phyloP scores from a whole-genome alignment of 2,888 invertebrate genomes.

The Caenorhabditis sp. region DNA sequence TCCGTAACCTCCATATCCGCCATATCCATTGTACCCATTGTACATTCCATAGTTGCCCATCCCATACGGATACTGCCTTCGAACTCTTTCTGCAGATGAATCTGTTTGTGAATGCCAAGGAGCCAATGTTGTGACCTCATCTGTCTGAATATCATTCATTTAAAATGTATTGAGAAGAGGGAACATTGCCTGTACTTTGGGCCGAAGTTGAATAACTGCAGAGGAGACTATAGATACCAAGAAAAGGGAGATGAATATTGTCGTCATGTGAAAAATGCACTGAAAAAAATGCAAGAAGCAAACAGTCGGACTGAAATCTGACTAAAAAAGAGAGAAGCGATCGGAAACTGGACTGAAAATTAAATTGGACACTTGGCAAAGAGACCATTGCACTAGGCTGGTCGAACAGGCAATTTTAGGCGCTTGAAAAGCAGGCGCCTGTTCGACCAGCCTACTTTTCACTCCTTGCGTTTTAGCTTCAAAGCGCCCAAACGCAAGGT shows the following conservation, averaged over 20 bases:
- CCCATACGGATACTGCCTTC: constrained; percentile 54
- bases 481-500: constrained; percentile 4
- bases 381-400: no score
- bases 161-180: no score
- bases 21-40: constrained; percentile 34
- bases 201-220: constrained; percentile 2
- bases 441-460: no score
- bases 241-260: not conserved
- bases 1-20: constrained; percentile 36
- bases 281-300: no score
- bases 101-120: constrained; percentile 25
- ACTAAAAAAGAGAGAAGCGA: no score
- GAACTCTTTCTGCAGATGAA: constrained; percentile 27
- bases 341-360: no score
- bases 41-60: constrained; percentile 19
- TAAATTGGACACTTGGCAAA: no score
- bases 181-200: no score
- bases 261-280: constrained; percentile 12
- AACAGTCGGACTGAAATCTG: no score
- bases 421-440: no score
- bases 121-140: not conserved
- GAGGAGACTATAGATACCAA: not conserved
- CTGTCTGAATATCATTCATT: constrained; percentile 4
- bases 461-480: no score
- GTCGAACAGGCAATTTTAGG: no score